Percentiles rank a stretch among this genome's conserved stretches.
These are phyloP conservation scores for Dorcus hopei DNA, from an alignment of 2,888 invertebrate genomes.

Conservation along the genomic window DNA sequence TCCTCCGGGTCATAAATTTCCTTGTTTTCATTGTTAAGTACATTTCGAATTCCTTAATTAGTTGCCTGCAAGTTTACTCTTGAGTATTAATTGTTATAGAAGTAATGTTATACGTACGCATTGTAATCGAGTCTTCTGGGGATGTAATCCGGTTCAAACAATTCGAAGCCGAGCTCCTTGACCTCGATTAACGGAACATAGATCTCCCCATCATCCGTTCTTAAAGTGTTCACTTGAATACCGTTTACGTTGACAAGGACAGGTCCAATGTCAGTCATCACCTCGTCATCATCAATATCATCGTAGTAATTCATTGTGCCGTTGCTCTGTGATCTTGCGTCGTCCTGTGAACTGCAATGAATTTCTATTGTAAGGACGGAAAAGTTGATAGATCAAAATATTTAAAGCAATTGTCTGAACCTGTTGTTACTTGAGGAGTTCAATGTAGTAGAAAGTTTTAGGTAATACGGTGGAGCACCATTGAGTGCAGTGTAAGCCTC, in stretches of 20 bases:
- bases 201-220: conserved; percentile 26
- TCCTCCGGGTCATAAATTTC: conserved; percentile 23
- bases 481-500: conserved; percentile 1
- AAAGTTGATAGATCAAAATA: neutral
- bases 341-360: neutral
- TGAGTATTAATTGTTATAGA: neutral
- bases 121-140: conserved; percentile 22
- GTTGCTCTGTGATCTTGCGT: neutral
- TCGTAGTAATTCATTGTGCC: neutral
- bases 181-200: conserved; percentile 33
- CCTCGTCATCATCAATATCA: conserved; percentile 4
- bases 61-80: conserved; percentile 15
- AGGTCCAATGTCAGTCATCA: conserved; percentile 1
- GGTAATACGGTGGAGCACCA: neutral
- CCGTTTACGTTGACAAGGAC: conserved; percentile 31
- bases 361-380: neutral
- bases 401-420: too few species aligned
- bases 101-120: conserved; percentile 21
- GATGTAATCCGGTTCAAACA: conserved; percentile 29
- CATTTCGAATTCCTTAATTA: conserved; percentile 24
- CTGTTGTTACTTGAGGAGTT: neutral
- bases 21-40: conserved; percentile 27
- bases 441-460: neutral
- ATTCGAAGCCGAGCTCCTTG: conserved; percentile 30
- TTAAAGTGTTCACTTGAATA: conserved; percentile 22